These are phyloP conservation scores for Meloidogyne chitwoodi DNA, from an alignment of 1,140 invertebrate species.

Conservation along the genomic window DNA sequence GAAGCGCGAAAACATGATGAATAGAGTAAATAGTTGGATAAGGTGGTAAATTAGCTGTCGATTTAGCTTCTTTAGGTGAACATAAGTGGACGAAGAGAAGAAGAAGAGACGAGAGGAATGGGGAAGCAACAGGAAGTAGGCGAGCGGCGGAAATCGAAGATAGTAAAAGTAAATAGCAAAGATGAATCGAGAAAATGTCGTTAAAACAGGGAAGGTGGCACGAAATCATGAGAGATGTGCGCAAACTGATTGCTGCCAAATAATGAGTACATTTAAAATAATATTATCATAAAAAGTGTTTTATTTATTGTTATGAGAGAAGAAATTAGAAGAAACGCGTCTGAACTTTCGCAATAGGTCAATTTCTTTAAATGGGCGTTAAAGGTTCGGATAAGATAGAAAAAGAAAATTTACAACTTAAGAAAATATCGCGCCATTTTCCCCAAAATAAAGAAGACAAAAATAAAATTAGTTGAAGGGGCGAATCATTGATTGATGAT, in stretches of 20 bases:
- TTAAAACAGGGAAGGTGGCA: neutral
- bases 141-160: neutral
- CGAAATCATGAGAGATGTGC: neutral
- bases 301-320: neutral
- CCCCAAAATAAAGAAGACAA: neutral
- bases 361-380: neutral
- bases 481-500: neutral
- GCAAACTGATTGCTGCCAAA: neutral
- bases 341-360: neutral
- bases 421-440: neutral
- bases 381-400: neutral
- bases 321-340: neutral
- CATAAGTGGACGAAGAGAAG: neutral
- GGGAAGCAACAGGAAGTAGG: neutral
- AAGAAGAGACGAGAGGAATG: neutral
- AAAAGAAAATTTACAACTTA: neutral
- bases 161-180: neutral
- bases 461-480: neutral
- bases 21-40: neutral
- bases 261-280: neutral
- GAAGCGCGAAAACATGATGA: neutral
- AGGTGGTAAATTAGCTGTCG: neutral
- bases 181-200: neutral
- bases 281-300: neutral
- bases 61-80: neutral